Percentiles rank a stretch among this genome's conserved stretches.
Evolutionary conservation across 2,113 vertebrate species (phyloP).

Genomic region (Microtus montanus): DNA sequence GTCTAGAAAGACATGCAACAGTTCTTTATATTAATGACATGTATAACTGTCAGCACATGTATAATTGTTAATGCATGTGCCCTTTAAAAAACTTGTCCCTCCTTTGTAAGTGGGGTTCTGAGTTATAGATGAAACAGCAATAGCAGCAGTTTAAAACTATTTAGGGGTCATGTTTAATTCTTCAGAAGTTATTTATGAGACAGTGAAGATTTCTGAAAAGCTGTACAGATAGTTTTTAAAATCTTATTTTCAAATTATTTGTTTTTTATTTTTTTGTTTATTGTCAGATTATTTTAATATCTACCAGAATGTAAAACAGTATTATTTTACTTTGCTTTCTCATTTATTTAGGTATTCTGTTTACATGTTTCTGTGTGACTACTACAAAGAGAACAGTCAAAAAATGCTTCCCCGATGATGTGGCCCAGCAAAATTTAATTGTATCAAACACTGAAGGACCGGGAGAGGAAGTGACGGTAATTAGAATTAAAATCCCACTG

Average conservation of each 20-base stretch:
- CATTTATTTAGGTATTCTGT: constrained; percentile 82
- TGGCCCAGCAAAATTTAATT: constrained; percentile 91
- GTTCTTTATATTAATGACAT: not conserved
- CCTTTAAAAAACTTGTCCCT: not conserved
- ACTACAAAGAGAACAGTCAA: constrained; percentile 69
- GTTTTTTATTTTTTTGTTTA: not conserved
- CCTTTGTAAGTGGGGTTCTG: not conserved
- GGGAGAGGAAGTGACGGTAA: constrained; percentile 93
- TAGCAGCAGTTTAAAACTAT: not conserved
- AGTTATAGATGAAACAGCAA: not conserved
- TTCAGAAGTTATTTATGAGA: not conserved
- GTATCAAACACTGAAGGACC: constrained; percentile 94
- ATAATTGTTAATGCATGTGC: not conserved
- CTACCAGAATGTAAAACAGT: not conserved
- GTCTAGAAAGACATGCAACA: not conserved
- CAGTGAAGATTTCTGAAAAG: not conserved
- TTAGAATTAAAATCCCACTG: not conserved
- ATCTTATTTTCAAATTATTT: not conserved
- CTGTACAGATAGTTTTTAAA: not conserved
- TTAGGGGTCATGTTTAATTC: not conserved
- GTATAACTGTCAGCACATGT: not conserved
- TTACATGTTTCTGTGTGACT: constrained; percentile 84
- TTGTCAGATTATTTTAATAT: constrained; percentile 15
- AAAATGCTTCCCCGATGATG: constrained; percentile 84
- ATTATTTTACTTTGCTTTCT: not conserved